phyloP scores from a whole-genome alignment of 2,797 vertebrate species.

The Hozukius guyotensis region DNA sequence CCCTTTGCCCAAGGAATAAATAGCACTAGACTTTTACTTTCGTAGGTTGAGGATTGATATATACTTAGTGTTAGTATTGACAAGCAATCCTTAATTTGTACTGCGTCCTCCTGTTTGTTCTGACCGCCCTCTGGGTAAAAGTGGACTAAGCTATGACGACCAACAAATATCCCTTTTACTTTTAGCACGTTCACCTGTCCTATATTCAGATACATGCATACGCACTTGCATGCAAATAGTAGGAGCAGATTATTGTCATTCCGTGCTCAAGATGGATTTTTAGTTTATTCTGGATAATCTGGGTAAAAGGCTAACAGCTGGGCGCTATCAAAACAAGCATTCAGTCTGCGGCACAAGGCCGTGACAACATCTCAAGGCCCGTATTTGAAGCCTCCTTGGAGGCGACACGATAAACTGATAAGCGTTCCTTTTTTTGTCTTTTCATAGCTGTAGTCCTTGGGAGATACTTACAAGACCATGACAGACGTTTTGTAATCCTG shows the following conservation, averaged over 20 bases:
- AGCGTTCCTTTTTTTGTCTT: background rate
- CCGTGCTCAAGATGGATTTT: conserved; percentile 1
- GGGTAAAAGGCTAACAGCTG: conserved; percentile 12
- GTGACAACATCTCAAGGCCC: conserved; percentile 35
- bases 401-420: conserved; percentile 19
- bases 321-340: background rate
- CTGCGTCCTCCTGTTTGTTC: conserved; percentile 7
- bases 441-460: background rate
- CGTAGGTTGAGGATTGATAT: conserved; percentile 60
- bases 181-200: conserved; percentile 25
- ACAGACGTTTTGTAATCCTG: background rate
- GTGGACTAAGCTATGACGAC: conserved; percentile 61
- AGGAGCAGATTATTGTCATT: conserved; percentile 42
- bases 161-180: conserved; percentile 27
- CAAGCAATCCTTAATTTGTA: conserved; percentile 29
- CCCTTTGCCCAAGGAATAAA: conserved; percentile 49
- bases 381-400: background rate
- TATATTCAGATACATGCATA: conserved; percentile 50
- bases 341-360: background rate
- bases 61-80: background rate
- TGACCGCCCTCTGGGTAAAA: conserved; percentile 26
- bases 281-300: conserved; percentile 28
- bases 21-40: conserved; percentile 58
- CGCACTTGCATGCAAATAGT: conserved; percentile 42
- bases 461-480: background rate